Conservation (phyloP, 1,140 invertebrate genomes). For the Lasioglossum baleicum region DNA sequence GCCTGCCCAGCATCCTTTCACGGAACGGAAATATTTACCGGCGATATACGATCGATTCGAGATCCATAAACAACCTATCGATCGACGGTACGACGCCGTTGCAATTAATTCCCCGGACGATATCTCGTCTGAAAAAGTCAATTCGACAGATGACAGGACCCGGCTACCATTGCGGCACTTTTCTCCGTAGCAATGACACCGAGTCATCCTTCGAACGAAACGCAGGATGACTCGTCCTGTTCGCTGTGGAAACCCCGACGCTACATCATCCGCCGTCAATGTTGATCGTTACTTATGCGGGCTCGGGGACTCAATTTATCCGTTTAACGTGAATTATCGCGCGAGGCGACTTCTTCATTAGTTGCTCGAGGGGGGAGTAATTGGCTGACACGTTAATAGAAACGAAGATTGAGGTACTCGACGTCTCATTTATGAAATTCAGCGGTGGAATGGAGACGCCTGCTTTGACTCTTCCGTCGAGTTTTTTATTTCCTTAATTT, state of each 20-base stretch:
- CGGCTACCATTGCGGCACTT: not conserved
- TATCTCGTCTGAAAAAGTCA: not conserved
- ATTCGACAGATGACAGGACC: not conserved
- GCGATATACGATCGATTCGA: slow-evolving; percentile 55
- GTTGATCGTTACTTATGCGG: too few species aligned
- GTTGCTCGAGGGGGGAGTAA: not conserved
- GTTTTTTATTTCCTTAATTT: not conserved
- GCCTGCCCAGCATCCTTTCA: slow-evolving; percentile 16
- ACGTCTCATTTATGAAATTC: not conserved
- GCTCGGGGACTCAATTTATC: not conserved
- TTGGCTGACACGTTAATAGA: not conserved
- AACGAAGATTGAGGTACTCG: not conserved
- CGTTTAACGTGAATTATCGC: not conserved
- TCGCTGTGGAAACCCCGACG: too few species aligned
- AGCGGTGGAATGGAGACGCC: not conserved
- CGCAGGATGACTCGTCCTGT: not conserved
- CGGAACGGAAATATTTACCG: slow-evolving; percentile 68
- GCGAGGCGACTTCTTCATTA: slow-evolving; percentile 20
- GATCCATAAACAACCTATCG: not conserved
- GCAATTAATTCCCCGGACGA: not conserved
- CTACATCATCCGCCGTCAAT: too few species aligned
- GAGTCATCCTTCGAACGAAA: not conserved
- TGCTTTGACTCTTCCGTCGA: not conserved
- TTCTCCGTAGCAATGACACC: not conserved
- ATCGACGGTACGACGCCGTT: not conserved